Conservation (phyloP, 2,113 vertebrate genomes). For the Carlito syrichta region DNA sequence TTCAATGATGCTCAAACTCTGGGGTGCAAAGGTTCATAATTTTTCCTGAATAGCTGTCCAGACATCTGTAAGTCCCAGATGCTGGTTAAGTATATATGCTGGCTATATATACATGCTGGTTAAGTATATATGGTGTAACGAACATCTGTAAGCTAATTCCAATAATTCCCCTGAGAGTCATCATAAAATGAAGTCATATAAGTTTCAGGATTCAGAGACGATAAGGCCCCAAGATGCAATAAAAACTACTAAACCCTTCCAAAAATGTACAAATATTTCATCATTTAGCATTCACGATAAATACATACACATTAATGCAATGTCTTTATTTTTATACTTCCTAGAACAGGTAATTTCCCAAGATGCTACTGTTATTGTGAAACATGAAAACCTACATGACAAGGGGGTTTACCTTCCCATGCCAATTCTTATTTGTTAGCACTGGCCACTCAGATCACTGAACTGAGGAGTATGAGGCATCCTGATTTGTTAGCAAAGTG, state of each 20-base stretch:
- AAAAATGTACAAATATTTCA: background rate
- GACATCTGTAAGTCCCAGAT: background rate
- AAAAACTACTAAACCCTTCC: background rate
- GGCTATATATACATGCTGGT: background rate
- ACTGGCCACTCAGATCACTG: background rate
- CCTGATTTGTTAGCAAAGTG: background rate
- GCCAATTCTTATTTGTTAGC: background rate
- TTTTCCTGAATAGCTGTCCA: background rate
- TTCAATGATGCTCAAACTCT: slow-evolving; percentile 22
- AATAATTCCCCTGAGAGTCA: background rate
- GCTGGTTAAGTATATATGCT: background rate
- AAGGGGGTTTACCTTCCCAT: background rate
- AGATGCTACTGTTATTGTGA: background rate
- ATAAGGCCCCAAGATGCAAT: background rate
- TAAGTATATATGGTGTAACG: background rate
- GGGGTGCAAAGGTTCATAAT: background rate
- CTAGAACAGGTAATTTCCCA: slow-evolving; percentile 44
- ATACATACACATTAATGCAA: background rate
- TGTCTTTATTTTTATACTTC: background rate
- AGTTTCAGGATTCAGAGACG: slow-evolving; percentile 24
- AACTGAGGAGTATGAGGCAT: background rate
- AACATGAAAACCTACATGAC: slow-evolving; percentile 15
- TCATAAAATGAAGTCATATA: background rate
- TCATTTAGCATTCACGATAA: slow-evolving; percentile 24
- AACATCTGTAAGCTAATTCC: background rate